phyloP scores from a whole-genome alignment of 2,888 invertebrate species.

The Teleiodes luculella region DNA sequence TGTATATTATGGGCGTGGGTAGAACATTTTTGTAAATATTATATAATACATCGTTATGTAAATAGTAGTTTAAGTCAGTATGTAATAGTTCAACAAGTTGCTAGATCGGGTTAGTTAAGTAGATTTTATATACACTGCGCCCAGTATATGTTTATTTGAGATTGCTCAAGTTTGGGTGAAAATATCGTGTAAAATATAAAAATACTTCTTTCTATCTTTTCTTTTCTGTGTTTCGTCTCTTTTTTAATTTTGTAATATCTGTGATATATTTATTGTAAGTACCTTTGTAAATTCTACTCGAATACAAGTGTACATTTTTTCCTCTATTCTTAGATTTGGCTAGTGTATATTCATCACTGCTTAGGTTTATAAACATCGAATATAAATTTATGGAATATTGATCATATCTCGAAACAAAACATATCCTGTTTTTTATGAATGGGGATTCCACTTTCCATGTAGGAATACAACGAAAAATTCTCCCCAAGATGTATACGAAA shows the following conservation, averaged over 20 bases:
- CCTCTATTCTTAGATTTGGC: conserved; percentile 39
- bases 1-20: not conserved
- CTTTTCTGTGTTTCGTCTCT: conserved; percentile 33
- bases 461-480: conserved; percentile 54
- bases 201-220: not conserved
- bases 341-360: conserved; percentile 26
- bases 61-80: conserved; percentile 44
- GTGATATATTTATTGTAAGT: conserved; percentile 79
- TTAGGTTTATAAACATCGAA: conserved; percentile 33
- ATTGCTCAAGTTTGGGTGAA: conserved; percentile 30
- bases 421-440: conserved; percentile 57
- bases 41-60: conserved; percentile 60
- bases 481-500: conserved; percentile 68
- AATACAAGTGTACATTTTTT: conserved; percentile 33
- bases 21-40: conserved; percentile 33
- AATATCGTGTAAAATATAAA: conserved; percentile 17
- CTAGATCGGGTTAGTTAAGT: conserved; percentile 52
- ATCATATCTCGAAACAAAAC: conserved; percentile 71
- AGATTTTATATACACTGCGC: conserved; percentile 47
- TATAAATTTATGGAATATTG: conserved; percentile 34
- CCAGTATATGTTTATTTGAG: conserved; percentile 23
- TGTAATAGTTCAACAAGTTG: conserved; percentile 48
- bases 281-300: conserved; percentile 59
- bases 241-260: conserved; percentile 70
- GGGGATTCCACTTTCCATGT: conserved; percentile 39